Evolutionary conservation across 2,888 invertebrate species (phyloP), one percentile per base, ranked within the genome.

Genomic region (Lasioglossum figueresi): DNA sequence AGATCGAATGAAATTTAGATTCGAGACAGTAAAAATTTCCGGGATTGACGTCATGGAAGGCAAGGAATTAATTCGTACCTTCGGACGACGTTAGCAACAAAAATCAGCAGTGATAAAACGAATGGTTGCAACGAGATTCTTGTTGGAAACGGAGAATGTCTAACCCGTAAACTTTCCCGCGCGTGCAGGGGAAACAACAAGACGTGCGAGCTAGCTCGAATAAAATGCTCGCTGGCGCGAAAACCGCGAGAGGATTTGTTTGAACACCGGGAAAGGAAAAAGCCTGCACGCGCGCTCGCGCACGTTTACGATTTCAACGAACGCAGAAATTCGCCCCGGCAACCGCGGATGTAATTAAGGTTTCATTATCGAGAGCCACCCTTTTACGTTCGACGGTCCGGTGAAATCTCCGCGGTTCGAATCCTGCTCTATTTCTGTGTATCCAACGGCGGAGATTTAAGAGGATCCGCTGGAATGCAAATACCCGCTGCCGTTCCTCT

Each of bases 281-380:
- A n/a, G n/a, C 12, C 56, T 1, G n/a, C n/a, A n/a, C n/a, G n/a
- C 52, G n/a, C 56, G 48, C 23, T 8, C 52, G 6, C 52, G 23
- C 23, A n/a, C 52, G 12, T 16, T 31, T n/a, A 37, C 8, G 45
- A 72, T 84, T 72, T 56, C 66, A 43, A 76, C 27, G 72, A 56
- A 59, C 34, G 23, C 16, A 45, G 80, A 70, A 48, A 45, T 66
- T 40, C 14, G n/a, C 10, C 19, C 27, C 37, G 6, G 10, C 10
- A 66, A 48, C 27, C 76, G 66, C 59, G n/a, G 80, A 74, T 48
- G 76, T 56, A 80, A 80, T 80, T 77, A 80, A 80, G 68, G 45
- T 34, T 48, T 52, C 34, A 70, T 56, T 66, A 74, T 48, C 63
- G 52, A 1, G 34, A 34, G 31, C n/a, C 66, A 40, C 76, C 76